Evolutionary conservation across 2,888 invertebrate species (phyloP).

Genomic region (Hedya salicella): DNA sequence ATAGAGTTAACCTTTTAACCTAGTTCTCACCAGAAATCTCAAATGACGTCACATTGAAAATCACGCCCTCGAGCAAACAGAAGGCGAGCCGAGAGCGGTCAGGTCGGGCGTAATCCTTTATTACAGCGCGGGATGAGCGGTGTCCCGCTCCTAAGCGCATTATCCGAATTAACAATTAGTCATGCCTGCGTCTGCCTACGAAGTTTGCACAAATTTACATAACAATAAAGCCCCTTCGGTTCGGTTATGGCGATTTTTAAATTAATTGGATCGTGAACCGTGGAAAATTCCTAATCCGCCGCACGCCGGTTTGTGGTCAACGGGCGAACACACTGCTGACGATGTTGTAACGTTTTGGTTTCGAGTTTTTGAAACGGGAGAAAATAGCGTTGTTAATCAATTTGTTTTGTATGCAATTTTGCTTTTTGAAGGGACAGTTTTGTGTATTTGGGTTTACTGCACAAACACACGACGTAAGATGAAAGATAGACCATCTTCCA

Average conservation of each 20-base stretch:
- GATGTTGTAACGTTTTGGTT: background rate
- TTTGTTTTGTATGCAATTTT: background rate
- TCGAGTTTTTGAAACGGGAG: background rate
- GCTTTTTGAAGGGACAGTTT: too few relatives aligned
- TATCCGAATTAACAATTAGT: conserved; percentile 84
- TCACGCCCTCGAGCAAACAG: conserved; percentile 47
- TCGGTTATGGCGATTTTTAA: conserved; percentile 79
- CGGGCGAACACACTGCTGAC: conserved; percentile 29
- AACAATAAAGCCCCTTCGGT: conserved; percentile 79
- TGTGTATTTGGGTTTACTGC: too few relatives aligned
- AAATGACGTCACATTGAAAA: conserved; percentile 27
- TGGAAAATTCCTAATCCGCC: conserved; percentile 71
- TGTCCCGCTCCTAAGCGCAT: conserved; percentile 77
- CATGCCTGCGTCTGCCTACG: conserved; percentile 79
- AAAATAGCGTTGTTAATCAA: background rate
- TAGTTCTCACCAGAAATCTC: conserved; percentile 24
- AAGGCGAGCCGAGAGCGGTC: conserved; percentile 47
- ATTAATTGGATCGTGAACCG: conserved; percentile 82
- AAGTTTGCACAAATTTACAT: conserved; percentile 84
- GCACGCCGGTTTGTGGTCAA: conserved; percentile 65
- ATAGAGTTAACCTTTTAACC: conserved; percentile 9
- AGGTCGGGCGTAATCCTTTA: conserved; percentile 60
- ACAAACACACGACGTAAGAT: too few relatives aligned
- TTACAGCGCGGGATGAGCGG: conserved; percentile 62
- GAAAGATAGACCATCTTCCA: too few relatives aligned